A percentile compares a stretch with the other conserved stretches of the same genome.
Evolutionary conservation across 2,888 invertebrate genomes (phyloP).

Genomic region (Entomobrya proxima): DNA sequence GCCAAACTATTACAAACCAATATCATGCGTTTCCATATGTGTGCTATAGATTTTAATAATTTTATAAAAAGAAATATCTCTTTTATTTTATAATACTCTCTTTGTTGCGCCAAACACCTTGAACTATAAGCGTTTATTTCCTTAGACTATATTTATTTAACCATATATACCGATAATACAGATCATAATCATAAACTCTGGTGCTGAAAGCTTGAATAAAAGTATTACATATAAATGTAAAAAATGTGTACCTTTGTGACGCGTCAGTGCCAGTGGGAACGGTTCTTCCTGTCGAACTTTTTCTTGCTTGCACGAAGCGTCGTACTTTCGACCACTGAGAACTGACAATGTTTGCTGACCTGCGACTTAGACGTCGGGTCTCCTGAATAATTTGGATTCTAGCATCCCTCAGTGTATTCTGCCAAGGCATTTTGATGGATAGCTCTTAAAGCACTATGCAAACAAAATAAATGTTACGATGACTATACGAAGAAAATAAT

Average conservation of each 20-base stretch:
- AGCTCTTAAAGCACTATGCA: background rate
- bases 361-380: slow-evolving; percentile 68
- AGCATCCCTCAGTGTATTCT: slow-evolving; percentile 69
- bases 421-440: slow-evolving; percentile 72
- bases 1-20: too few relatives aligned
- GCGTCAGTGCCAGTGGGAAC: slow-evolving; percentile 63
- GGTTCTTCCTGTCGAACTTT: slow-evolving; percentile 66
- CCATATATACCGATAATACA: too few relatives aligned
- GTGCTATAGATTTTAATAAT: too few relatives aligned
- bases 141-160: too few relatives aligned
- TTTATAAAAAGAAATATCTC: too few relatives aligned
- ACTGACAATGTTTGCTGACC: slow-evolving; percentile 72
- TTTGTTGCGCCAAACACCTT: too few relatives aligned
- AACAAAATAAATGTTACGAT: background rate
- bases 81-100: too few relatives aligned
- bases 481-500: background rate
- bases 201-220: background rate
- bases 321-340: slow-evolving; percentile 73
- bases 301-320: slow-evolving; percentile 72
- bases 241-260: slow-evolving; percentile 56
- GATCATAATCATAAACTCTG: background rate
- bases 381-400: slow-evolving; percentile 73
- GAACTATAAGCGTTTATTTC: too few relatives aligned
- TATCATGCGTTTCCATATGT: too few relatives aligned
- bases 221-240: background rate